A percentile compares a stretch with the other conserved stretches of the same genome.
Conservation (phyloP, 2,113 vertebrate species). For the Laticauda colubrina region DNA sequence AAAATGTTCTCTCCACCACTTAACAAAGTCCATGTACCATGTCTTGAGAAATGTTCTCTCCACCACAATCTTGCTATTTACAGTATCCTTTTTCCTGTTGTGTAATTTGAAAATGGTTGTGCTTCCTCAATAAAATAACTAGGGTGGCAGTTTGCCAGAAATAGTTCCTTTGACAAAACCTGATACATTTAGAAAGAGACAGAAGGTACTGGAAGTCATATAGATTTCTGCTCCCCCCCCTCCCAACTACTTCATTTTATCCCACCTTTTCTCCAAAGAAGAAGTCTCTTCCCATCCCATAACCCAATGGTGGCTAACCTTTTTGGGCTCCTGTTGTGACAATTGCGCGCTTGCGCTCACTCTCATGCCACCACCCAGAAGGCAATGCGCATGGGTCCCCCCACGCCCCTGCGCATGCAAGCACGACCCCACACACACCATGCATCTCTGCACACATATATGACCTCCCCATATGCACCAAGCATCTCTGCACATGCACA, state of each 20-base stretch:
- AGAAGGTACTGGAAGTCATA: background rate
- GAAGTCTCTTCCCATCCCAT: background rate
- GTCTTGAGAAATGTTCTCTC: background rate
- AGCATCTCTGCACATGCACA: too few relatives aligned
- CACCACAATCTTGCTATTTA: background rate
- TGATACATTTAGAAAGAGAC: background rate
- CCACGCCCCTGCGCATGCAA: too few relatives aligned
- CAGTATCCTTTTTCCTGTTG: background rate
- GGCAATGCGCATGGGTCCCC: too few relatives aligned
- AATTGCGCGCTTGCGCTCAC: too few relatives aligned
- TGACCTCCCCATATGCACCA: too few relatives aligned
- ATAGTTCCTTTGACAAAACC: background rate
- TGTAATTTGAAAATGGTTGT: background rate
- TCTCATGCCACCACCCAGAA: too few relatives aligned
- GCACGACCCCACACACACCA: too few relatives aligned
- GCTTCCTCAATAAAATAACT: background rate
- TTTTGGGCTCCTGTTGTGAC: too few relatives aligned
- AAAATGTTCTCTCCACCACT: background rate
- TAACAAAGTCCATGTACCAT: background rate
- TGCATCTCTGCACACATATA: too few relatives aligned
- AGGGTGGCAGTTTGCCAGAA: background rate
- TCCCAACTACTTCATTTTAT: background rate
- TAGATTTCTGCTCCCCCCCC: background rate
- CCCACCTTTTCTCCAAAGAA: background rate
- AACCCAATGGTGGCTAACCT: too few relatives aligned